Conservation (phyloP, 2,797 vertebrate genomes). For the Acrossocheilus wenchowensis region DNA sequence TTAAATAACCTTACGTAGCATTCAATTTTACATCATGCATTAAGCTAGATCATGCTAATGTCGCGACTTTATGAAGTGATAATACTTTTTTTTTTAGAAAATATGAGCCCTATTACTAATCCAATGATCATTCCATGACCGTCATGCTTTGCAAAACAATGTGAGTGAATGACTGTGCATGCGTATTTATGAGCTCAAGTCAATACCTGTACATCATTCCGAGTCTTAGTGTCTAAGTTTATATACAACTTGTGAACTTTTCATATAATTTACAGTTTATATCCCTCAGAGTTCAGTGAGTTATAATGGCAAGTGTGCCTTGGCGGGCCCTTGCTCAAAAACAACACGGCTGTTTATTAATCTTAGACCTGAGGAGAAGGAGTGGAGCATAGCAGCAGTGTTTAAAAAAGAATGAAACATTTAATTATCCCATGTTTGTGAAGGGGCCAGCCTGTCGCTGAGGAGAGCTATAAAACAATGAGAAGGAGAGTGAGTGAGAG, state of each 20-base stretch:
- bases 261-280: not conserved
- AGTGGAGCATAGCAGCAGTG: slow-evolving; percentile 13
- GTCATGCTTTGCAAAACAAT: not conserved
- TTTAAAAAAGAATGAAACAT: slow-evolving; percentile 42
- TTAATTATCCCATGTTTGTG: slow-evolving; percentile 49
- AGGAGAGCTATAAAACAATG: slow-evolving; percentile 22
- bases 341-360: slow-evolving; percentile 39
- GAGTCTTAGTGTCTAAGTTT: not conserved
- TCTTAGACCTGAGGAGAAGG: slow-evolving; percentile 8
- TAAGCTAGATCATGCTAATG: not conserved
- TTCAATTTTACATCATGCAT: too few relatives aligned
- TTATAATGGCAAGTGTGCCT: not conserved
- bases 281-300: not conserved
- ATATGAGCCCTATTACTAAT: not conserved
- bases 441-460: slow-evolving; percentile 32
- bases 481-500: slow-evolving; percentile 29
- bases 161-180: not conserved
- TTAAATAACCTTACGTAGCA: too few relatives aligned
- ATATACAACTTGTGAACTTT: not conserved
- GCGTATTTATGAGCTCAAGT: not conserved
- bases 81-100: not conserved
- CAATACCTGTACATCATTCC: not conserved
- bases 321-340: slow-evolving; percentile 40
- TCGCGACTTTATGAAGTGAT: not conserved
- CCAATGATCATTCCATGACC: slow-evolving; percentile 26